Conservation (phyloP, 2,888 invertebrate species). For the Arge pagana region DNA sequence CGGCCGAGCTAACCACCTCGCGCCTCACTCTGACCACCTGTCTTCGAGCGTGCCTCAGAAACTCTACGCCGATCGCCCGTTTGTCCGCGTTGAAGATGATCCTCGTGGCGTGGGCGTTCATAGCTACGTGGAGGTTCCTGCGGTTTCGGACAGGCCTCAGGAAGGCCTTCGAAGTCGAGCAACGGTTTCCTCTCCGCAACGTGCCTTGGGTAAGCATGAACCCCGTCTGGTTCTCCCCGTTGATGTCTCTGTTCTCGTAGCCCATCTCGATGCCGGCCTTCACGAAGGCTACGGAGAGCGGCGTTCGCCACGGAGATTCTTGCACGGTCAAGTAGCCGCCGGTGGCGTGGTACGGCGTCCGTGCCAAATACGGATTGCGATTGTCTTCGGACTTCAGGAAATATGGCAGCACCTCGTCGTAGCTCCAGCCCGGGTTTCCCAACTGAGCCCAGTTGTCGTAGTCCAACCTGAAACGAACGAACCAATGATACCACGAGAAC, state of each 20-base stretch:
- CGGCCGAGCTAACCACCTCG: constrained; percentile 85
- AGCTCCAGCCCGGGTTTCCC: constrained; percentile 88
- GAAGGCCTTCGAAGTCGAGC: constrained; percentile 88
- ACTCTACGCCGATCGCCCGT: constrained; percentile 78
- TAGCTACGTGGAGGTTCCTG: constrained; percentile 77
- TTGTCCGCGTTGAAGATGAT: constrained; percentile 72
- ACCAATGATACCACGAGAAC: too few relatives aligned
- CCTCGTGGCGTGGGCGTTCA: constrained; percentile 75
- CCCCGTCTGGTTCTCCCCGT: constrained; percentile 82
- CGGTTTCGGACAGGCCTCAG: constrained; percentile 79
- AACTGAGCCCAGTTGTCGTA: constrained; percentile 85
- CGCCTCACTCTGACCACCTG: constrained; percentile 69
- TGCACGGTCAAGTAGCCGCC: constrained; percentile 85
- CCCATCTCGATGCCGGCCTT: constrained; percentile 83
- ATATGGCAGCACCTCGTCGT: constrained; percentile 79
- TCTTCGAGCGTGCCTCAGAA: constrained; percentile 68
- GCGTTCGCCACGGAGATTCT: constrained; percentile 83
- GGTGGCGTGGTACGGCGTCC: constrained; percentile 74
- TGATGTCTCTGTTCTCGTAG: constrained; percentile 79
- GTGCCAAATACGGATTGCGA: constrained; percentile 78
- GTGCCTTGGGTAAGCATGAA: constrained; percentile 89
- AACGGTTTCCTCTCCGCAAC: constrained; percentile 80
- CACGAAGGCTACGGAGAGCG: constrained; percentile 79
- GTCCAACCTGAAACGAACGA: constrained; percentile 60
- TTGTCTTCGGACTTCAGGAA: constrained; percentile 89